Conservation (phyloP, 2,888 invertebrate species). For the Atherix ibis region DNA sequence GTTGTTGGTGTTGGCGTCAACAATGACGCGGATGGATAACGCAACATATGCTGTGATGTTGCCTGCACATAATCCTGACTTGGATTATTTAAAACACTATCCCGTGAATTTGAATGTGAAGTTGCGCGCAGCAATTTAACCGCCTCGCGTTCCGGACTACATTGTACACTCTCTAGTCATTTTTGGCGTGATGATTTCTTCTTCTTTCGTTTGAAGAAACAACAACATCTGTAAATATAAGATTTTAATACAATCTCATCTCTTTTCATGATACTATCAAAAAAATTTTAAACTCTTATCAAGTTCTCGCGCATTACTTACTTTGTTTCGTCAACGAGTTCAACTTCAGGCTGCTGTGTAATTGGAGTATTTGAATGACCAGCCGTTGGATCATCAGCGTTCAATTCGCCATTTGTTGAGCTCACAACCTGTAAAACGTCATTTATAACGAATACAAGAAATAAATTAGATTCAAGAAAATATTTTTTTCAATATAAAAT, state of each 20-base stretch:
- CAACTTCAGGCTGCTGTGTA: constrained; percentile 84
- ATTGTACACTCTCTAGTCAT: constrained; percentile 64
- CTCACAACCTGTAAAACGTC: constrained; percentile 76
- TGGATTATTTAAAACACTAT: constrained; percentile 36
- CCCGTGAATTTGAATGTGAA: constrained; percentile 45
- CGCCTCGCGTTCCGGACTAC: constrained; percentile 46
- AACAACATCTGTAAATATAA: constrained; percentile 85
- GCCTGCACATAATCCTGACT: constrained; percentile 39
- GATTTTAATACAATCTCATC: too few relatives aligned
- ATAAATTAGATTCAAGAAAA: neutral
- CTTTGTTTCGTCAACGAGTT: constrained; percentile 96
- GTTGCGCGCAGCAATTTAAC: constrained; percentile 45
- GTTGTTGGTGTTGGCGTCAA: constrained; percentile 36
- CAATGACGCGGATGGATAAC: constrained; percentile 36
- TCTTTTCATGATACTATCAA: too few relatives aligned
- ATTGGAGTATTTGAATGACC: constrained; percentile 96
- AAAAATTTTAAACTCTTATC: neutral
- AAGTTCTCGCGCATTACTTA: constrained; percentile 39
- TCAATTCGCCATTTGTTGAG: constrained; percentile 91
- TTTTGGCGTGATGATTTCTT: constrained; percentile 87
- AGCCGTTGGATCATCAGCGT: constrained; percentile 88
- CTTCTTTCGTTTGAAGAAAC: constrained; percentile 98
- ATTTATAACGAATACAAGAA: constrained; percentile 1
- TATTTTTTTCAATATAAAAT: neutral
- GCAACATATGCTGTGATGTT: constrained; percentile 35